Base-by-base conservation (phyloP, 1,140 invertebrate species). In the Hesperophylax magnus region DNA sequence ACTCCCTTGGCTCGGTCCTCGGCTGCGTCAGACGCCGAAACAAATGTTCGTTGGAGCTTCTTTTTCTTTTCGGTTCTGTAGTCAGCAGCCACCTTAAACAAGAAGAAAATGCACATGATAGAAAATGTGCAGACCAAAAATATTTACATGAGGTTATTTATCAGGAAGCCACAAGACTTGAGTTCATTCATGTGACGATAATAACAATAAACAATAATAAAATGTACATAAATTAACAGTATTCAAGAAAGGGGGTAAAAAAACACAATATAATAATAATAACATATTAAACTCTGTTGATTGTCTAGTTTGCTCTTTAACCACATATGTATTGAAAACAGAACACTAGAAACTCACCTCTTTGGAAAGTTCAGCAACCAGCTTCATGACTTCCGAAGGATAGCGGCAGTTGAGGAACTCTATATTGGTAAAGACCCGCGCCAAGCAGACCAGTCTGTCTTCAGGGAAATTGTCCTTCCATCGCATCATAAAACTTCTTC, bases 321-420 rank as follows among this genome's bases (percentile, higher is more conserved):
- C 5, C 2, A 27, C 5, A 27, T 5, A 27, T 39, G 7, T 39
- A 1, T 39, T 6, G 7, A 6, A 27, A 14, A 1, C 15, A 47
- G 27, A 34, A 71, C 4, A 52, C 20, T n/a, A 20, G 1, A 5
- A 71, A 14, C 0, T 60, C 86, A 92, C 90, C 76, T 91, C 90
- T 79, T 86, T 84, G 8, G 91, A 90, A 17, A 92, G 82, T 79
- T 89, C 86, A 1, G 88, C 85, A 7, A 92, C 88, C 84, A 90
- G 87, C 72, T 87, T 85, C 92, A 93, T 93, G 1, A 92, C 89
- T 85, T 89, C 88, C 7, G 80, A 69, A 22, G 92, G 92, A 86
- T 94, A 96, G 94, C 92, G 93, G 91, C 95, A 96, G 82, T 95
- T 95, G 74, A 97, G 88, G 83, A 96, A 93, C 87, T 97, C 95